Evolutionary conservation across 2,888 invertebrate species (phyloP), one percentile per base, ranked within the genome.

Genomic region (Trachelus troglodyta): DNA sequence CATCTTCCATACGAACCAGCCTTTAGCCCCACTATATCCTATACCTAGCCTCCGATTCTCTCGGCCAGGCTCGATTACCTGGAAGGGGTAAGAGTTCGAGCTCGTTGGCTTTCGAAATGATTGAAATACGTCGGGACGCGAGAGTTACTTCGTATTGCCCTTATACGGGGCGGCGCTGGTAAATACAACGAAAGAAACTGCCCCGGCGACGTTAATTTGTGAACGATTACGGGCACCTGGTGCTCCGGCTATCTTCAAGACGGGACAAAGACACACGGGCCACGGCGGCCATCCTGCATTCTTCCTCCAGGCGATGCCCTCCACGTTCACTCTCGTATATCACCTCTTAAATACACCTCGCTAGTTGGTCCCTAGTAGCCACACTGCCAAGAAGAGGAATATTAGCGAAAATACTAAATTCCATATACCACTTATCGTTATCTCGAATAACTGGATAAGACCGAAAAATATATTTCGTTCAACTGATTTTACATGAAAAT

Each of bases 141-240:
- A 71, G 77, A 76, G 81, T 56, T 56, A 56, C 83, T 85, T 84
- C 75, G 85, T 88, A 88, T 88, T 89, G 86, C 81, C 88, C 87
- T 87, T 89, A 88, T 89, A 88, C 78, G 86, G 56, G 56, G 87
- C 79, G 80, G 77, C 82, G 85, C 84, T 85, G 84, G 84, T 85
- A 89, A 88, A 89, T 88, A 85, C 85, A 82, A 80, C 83, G 80
- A 84, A 90, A 90, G 89, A 90, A 90, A 89, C 87, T 87, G 87
- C 86, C 84, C 84, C 79, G 83, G 85, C 88, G 86, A 90, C 89
- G 89, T 91, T 91, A 90, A 90, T 90, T 90, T 88, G 89, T 88
- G 90, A 91, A 89, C 90, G 89, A 91, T 91, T 90, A 90, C 89
- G 86, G 85, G 87, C 90, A 90, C 89, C 90, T 89, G 90, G 87